Percentiles rank a stretch among this genome's conserved stretches.
Evolutionary conservation across 2,113 vertebrate species (phyloP).

Genomic region (Eira barbara): DNA sequence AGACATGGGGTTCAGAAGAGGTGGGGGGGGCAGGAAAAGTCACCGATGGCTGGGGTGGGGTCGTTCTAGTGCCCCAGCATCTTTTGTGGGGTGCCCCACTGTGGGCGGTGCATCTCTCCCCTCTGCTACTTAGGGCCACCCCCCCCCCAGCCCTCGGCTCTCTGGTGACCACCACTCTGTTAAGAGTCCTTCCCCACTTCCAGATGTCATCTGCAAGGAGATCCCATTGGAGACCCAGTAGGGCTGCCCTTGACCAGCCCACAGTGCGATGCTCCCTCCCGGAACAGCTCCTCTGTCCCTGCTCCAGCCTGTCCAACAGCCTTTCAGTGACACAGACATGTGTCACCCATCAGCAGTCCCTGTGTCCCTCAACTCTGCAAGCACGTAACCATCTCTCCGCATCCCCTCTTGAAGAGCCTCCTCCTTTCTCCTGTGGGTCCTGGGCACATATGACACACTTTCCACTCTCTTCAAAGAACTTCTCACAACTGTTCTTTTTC

Average conservation of each 20-base stretch:
- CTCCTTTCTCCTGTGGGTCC: neutral
- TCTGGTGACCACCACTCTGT: neutral
- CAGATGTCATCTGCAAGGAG: neutral
- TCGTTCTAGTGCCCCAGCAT: rapidly evolving
- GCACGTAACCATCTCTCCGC: neutral
- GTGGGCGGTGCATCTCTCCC: neutral
- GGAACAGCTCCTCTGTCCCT: neutral
- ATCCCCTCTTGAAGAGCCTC: neutral
- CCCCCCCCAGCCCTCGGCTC: neutral
- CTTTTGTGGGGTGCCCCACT: neutral
- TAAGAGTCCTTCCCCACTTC: too few relatives aligned
- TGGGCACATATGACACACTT: neutral
- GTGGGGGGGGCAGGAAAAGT: neutral
- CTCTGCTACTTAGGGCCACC: too few relatives aligned
- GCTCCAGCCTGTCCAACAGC: neutral
- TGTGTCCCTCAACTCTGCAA: neutral
- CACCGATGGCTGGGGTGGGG: rapidly evolving
- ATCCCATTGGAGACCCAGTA: neutral
- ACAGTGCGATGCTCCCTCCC: neutral
- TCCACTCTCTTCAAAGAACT: neutral
- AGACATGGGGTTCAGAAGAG: neutral
- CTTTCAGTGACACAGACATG: neutral
- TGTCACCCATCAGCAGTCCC: neutral
- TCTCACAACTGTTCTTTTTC: neutral
- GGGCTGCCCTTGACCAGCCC: neutral